phyloP scores from a whole-genome alignment of 2,113 vertebrate species.

The Lathamus discolor region DNA sequence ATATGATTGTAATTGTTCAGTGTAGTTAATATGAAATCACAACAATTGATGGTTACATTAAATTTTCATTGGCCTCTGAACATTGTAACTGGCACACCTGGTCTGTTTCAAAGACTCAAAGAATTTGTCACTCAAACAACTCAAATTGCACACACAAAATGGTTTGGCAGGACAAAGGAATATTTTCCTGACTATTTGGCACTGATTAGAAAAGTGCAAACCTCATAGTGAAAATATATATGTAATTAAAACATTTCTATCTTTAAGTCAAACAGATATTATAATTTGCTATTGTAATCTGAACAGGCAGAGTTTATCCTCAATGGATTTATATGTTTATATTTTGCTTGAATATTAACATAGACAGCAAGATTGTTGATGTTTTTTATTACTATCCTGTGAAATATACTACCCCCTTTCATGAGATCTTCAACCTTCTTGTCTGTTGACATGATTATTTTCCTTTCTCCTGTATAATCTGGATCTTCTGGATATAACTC shows the following conservation, averaged over 20 bases:
- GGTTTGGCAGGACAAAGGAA: neutral
- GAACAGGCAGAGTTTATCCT: neutral
- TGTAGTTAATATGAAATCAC: neutral
- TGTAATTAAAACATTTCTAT: neutral
- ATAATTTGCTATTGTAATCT: constrained; percentile 50
- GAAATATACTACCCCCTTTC: constrained; percentile 59
- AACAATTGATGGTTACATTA: neutral
- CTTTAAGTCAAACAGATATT: neutral
- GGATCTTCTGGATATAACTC: constrained; percentile 78
- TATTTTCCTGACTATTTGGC: neutral
- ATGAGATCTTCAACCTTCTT: constrained; percentile 73
- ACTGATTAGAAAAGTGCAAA: neutral
- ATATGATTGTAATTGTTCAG: neutral
- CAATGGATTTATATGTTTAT: constrained; percentile 70
- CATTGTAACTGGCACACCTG: neutral
- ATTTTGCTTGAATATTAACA: constrained; percentile 66
- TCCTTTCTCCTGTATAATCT: constrained; percentile 65
- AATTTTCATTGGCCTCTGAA: neutral
- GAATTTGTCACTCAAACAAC: neutral
- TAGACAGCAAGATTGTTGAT: constrained; percentile 11
- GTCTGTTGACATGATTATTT: constrained; percentile 52
- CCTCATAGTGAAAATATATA: neutral
- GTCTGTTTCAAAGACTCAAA: neutral
- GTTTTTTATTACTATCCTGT: constrained; percentile 60
- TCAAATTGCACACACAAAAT: neutral